Evolutionary conservation across 2,113 vertebrate genomes (phyloP).

Genomic region (Indicator maculatus): DNA sequence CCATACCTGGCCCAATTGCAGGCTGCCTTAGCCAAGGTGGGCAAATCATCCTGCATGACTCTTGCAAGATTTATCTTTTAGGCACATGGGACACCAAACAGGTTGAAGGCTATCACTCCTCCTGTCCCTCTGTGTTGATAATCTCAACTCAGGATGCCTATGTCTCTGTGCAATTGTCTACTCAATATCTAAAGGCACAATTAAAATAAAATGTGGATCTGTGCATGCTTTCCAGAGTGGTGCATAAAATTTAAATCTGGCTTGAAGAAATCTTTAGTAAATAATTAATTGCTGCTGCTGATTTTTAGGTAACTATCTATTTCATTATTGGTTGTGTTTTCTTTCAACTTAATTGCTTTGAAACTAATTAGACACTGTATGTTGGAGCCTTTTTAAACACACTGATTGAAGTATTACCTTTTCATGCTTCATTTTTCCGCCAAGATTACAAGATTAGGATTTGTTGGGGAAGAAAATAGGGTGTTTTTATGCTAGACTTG

Average conservation of each 20-base stretch:
- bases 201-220: not conserved
- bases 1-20: not conserved
- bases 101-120: not conserved
- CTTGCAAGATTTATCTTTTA: not conserved
- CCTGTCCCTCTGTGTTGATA: not conserved
- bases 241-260: not conserved
- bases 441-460: slow-evolving; percentile 42
- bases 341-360: not conserved
- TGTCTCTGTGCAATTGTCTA: not conserved
- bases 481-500: slow-evolving; percentile 31
- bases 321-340: not conserved
- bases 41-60: not conserved
- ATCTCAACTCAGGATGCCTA: not conserved
- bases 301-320: not conserved
- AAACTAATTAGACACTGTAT: not conserved
- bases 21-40: not conserved
- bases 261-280: not conserved
- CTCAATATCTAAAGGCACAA: not conserved
- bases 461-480: slow-evolving; percentile 57
- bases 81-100: not conserved
- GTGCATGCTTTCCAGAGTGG: not conserved
- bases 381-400: not conserved
- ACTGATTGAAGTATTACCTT: slow-evolving; percentile 19
- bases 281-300: not conserved
- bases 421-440: not conserved